A percentile compares a stretch with the other conserved stretches of the same genome.
phyloP scores from a whole-genome alignment of 2,888 invertebrate species.

The Hypolimnas misippus region DNA sequence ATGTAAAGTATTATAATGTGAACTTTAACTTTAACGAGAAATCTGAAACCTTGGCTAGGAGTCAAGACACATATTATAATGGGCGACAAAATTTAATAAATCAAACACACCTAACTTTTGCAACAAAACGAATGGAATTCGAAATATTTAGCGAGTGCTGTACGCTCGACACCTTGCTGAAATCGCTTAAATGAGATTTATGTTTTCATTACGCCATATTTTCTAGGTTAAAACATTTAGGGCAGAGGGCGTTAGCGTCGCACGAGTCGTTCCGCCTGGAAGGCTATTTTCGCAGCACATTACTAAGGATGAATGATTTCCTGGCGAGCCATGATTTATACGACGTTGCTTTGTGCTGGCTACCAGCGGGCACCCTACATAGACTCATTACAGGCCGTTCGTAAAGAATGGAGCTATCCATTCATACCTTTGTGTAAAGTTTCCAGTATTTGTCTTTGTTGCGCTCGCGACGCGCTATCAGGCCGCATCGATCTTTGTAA shows the following conservation, averaged over 20 bases:
- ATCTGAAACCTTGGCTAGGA: conserved; percentile 55
- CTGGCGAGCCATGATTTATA: conserved; percentile 79
- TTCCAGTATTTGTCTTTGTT: conserved; percentile 74
- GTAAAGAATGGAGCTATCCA: conserved; percentile 66
- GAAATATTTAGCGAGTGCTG: conserved; percentile 42
- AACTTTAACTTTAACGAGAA: conserved; percentile 45
- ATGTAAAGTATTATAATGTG: conserved; percentile 16
- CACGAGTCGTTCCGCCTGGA: conserved; percentile 63
- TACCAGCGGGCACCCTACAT: conserved; percentile 54
- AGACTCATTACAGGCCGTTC: conserved; percentile 67
- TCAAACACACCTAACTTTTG: conserved; percentile 29
- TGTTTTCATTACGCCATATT: conserved; percentile 61
- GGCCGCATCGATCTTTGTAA: conserved; percentile 38
- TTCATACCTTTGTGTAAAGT: conserved; percentile 69
- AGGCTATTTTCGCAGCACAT: conserved; percentile 83
- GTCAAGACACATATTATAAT: conserved; percentile 30
- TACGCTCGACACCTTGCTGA: conserved; percentile 45
- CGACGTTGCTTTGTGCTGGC: conserved; percentile 50
- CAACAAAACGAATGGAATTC: conserved; percentile 43
- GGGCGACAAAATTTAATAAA: conserved; percentile 36
- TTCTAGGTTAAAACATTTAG: conserved; percentile 70
- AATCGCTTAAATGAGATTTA: conserved; percentile 46
- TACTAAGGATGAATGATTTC: conserved; percentile 83
- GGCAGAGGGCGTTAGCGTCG: conserved; percentile 67
- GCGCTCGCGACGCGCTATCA: conserved; percentile 56